Percentiles rank a stretch among this genome's conserved stretches.
phyloP scores from a whole-genome alignment of 2,113 vertebrate species.

The Heterotis niloticus region DNA sequence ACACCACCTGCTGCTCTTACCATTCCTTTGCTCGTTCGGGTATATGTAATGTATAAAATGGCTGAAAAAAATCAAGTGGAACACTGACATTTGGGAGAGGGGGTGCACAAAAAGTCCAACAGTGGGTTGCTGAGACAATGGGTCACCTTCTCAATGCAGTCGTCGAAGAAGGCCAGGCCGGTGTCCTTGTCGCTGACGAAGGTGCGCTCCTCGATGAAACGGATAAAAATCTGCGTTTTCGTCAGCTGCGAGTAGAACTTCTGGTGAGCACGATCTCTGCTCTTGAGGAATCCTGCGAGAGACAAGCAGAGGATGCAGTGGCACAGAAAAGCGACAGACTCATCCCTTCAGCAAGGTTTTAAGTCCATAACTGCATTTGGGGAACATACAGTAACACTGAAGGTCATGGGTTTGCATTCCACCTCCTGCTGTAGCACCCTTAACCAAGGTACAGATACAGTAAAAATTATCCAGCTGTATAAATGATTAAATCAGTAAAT shows the following conservation, averaged over 20 bases:
- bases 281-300: constrained; percentile 86
- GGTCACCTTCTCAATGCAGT: constrained; percentile 95
- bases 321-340: too few species aligned
- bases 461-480: too few species aligned
- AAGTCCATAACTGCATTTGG: too few species aligned
- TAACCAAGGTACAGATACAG: too few species aligned
- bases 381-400: too few species aligned
- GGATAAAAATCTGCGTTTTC: constrained; percentile 96
- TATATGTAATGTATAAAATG: background rate
- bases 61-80: background rate
- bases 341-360: too few species aligned
- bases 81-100: background rate
- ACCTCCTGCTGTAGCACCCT: too few species aligned
- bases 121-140: background rate
- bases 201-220: constrained; percentile 97
- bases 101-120: too few species aligned
- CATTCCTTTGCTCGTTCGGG: too few species aligned
- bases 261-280: constrained; percentile 87
- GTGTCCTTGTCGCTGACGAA: constrained; percentile 99
- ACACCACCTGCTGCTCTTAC: too few species aligned
- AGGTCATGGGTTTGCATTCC: too few species aligned
- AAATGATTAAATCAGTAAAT: too few species aligned
- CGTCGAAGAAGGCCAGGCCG: constrained; percentile 94
- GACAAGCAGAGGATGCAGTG: background rate
- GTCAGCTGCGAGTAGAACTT: constrained; percentile 93